Percentiles rank a stretch among this genome's conserved stretches.
phyloP scores from a whole-genome alignment of 2,113 vertebrate species.

The Bos javanicus region DNA sequence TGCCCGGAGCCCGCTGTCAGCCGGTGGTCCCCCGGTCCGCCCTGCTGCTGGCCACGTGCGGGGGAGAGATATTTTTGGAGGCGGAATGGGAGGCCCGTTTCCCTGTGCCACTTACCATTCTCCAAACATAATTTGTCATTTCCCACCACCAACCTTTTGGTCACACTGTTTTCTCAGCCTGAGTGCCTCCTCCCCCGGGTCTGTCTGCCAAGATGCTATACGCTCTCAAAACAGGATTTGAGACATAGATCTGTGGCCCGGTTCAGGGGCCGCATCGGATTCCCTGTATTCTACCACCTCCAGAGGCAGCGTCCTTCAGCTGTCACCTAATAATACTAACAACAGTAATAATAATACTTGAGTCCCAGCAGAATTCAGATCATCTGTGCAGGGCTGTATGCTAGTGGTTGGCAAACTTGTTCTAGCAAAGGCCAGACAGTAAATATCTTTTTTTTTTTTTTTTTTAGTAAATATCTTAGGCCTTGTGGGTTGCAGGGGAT shows the following conservation, averaged over 20 bases:
- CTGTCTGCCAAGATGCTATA: neutral
- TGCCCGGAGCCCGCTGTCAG: neutral
- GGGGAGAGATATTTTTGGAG: constrained; percentile 38
- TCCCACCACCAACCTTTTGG: neutral
- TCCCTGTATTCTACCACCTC: neutral
- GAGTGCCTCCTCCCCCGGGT: neutral
- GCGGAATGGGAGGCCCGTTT: neutral
- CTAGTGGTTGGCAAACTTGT: neutral
- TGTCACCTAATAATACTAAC: neutral
- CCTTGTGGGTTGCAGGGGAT: neutral
- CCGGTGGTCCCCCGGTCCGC: neutral
- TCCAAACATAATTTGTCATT: constrained; percentile 52
- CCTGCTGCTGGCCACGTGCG: constrained; percentile 16
- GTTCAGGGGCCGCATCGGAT: neutral
- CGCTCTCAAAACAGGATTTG: neutral
- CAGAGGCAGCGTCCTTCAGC: rapidly evolving
- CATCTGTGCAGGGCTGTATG: neutral
- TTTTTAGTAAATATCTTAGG: neutral
- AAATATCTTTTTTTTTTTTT: too few relatives aligned
- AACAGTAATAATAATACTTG: too few relatives aligned
- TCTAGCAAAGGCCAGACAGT: neutral
- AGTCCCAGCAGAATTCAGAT: neutral
- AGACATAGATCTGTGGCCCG: rapidly evolving
- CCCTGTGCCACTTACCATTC: constrained; percentile 13
- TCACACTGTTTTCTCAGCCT: neutral